Base-by-base conservation (phyloP, 2,113 vertebrate species). In the Oxyura jamaicensis region DNA sequence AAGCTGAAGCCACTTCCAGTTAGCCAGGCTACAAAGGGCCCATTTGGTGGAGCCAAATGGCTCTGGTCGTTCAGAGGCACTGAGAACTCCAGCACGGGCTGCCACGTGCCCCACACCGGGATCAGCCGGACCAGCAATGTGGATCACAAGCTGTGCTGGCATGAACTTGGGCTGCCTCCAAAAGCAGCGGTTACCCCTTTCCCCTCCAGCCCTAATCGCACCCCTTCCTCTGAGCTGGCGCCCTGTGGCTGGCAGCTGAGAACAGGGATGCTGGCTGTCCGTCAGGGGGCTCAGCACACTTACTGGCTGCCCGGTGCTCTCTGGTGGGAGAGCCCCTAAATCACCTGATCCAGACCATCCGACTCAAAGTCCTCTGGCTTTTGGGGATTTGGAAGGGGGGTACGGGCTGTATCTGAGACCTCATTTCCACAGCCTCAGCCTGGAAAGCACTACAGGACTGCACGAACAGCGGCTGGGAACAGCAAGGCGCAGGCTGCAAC, bases 351-450 rank as follows among this genome's bases (percentile, higher is more conserved):
- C 42, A 55, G 67, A 78, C 1, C 0, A 0, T 15, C 12, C 7
- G 1, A 39, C 16, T 33, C 9, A 1, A 60, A 33, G 36, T 59
- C 14, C 35, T 62, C 41, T 33, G 48, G 36, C 20, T 75, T 82
- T 13, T 16, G 53, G 52, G 69, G 48, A 39, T 3, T 13, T 0
- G 1, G 42, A 59, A 26, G 1, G 0, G 14, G 5, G 39, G 42
- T 75, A 39, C 58, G 53, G 65, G 56, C 35, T 76, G 1, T 20
- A 63, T 13, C 18, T 0, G 0, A 74, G 44, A 66, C 20, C 31
- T 60, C 13, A 48, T 11, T 55, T 29, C 52, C 84, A 50, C 1
- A 3, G 13, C 4, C 41, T 63, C 39, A 4, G 1, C 10, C 21
- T 65, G 66, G 55, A 44, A 69, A 53, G 52, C 25, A 28, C 28